phyloP scores from a whole-genome alignment of 2,888 invertebrate species.

The Morinoia aosen region DNA sequence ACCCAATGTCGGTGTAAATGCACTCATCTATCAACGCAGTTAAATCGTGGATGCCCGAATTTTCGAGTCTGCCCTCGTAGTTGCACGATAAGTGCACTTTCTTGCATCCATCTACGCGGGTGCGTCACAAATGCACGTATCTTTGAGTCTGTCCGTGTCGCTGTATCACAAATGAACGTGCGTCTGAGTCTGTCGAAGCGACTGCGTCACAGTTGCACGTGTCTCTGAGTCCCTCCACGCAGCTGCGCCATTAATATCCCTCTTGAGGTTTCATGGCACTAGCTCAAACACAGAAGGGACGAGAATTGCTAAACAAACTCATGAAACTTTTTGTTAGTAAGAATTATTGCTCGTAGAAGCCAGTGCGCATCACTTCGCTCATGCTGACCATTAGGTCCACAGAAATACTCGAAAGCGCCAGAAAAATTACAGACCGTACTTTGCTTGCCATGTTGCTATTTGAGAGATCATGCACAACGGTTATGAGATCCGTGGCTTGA shows the following conservation, averaged over 20 bases:
- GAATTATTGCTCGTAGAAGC: not conserved
- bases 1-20: too few relatives aligned
- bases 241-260: not conserved
- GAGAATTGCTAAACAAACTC: not conserved
- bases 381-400: not conserved
- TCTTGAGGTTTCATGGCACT: not conserved
- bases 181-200: not conserved
- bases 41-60: too few relatives aligned
- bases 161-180: too few relatives aligned
- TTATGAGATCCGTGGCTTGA: not conserved
- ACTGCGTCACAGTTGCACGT: not conserved
- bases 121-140: not conserved
- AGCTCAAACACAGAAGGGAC: not conserved
- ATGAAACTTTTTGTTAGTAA: not conserved
- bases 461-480: not conserved
- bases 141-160: too few relatives aligned
- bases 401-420: not conserved
- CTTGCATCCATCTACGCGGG: not conserved
- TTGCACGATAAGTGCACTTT: too few relatives aligned
- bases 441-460: not conserved
- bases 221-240: not conserved
- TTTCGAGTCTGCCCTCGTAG: too few relatives aligned
- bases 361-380: not conserved
- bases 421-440: not conserved
- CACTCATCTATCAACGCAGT: too few relatives aligned